Conservation (phyloP, 1,140 invertebrate genomes). For the Ceratosolen solmsi region DNA sequence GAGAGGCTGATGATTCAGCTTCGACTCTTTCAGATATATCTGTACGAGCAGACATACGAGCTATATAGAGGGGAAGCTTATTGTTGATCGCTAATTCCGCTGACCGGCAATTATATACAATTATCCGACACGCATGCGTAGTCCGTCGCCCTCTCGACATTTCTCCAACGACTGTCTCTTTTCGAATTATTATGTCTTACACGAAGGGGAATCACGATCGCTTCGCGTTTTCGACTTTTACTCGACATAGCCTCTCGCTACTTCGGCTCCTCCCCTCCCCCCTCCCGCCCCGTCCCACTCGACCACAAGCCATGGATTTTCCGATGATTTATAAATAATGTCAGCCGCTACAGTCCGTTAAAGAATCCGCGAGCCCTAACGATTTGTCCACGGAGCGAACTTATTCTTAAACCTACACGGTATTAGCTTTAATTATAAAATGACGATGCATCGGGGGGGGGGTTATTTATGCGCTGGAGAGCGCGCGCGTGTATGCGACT, state of each 20-base stretch:
- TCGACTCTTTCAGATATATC: conserved; percentile 42
- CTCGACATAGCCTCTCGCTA: neutral
- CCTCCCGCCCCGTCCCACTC: neutral
- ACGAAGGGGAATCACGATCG: neutral
- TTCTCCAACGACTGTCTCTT: conserved; percentile 5
- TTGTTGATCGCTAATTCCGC: conserved; percentile 73
- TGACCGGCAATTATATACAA: conserved; percentile 68
- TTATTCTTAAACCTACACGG: neutral
- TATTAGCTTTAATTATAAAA: conserved; percentile 15
- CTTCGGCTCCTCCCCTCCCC: neutral
- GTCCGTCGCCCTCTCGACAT: conserved; percentile 33
- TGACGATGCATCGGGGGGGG: conserved; percentile 45
- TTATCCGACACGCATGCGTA: conserved; percentile 68
- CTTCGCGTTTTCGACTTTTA: neutral
- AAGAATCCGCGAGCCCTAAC: neutral
- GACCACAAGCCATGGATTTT: neutral
- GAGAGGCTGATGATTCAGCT: conserved; percentile 41
- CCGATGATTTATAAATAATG: neutral
- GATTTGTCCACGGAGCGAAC: neutral
- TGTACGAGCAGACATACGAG: conserved; percentile 10
- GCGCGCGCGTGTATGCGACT: neutral
- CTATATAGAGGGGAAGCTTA: conserved; percentile 58
- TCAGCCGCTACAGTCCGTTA: neutral
- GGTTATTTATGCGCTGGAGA: neutral
- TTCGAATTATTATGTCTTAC: neutral